Evolutionary conservation across 2,888 invertebrate genomes (phyloP).

Genomic region (Drosophila ustulata): DNA sequence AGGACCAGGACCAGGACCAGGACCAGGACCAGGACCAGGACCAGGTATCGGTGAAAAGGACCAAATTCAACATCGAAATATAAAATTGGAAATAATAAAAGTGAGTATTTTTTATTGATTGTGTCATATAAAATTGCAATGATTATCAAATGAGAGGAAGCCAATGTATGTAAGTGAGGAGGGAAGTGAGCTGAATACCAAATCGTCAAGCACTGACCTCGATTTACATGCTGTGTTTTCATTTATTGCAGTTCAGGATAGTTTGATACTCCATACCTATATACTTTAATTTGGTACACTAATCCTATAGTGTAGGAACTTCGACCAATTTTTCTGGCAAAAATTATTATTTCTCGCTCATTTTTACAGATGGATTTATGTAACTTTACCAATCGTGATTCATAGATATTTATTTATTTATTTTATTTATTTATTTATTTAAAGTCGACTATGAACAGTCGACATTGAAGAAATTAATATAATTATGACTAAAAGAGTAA

Average conservation of each 20-base stretch:
- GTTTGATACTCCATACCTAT: background rate
- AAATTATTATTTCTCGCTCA: too few species aligned
- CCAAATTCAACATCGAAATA: conserved; percentile 1
- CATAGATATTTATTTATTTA: too few species aligned
- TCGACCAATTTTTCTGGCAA: too few species aligned
- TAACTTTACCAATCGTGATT: too few species aligned
- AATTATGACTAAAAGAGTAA: too few species aligned
- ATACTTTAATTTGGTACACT: too few species aligned
- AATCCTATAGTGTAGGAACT: too few species aligned
- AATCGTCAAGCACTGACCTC: conserved; percentile 3
- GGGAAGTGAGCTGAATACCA: background rate
- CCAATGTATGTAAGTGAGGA: conserved; percentile 22
- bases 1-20: too few species aligned
- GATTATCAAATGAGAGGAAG: conserved; percentile 59
- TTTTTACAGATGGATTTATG: too few species aligned
- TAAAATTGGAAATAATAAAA: conserved; percentile 23
- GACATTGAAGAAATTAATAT: too few species aligned
- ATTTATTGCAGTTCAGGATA: conserved; percentile 24
- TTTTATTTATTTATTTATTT: too few species aligned
- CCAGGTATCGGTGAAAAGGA: conserved; percentile 4
- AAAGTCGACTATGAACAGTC: too few species aligned
- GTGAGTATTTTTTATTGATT: conserved; percentile 71
- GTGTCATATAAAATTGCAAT: conserved; percentile 52
- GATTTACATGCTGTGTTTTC: conserved; percentile 22
- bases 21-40: background rate